Conservation (phyloP, 2,113 vertebrate genomes). For the Megaceryle maxima region DNA sequence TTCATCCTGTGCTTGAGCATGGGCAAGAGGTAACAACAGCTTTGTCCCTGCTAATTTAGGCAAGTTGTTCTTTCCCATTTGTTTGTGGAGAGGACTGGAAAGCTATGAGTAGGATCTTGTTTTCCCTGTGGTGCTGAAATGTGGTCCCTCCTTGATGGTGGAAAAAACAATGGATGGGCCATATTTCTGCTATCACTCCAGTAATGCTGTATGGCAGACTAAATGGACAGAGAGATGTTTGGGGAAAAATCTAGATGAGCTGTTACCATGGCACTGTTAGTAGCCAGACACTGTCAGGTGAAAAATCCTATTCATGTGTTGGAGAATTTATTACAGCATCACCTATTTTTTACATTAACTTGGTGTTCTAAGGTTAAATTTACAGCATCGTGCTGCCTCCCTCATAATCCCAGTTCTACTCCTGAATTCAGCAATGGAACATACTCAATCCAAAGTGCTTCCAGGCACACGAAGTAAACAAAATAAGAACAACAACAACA, state of each 20-base stretch:
- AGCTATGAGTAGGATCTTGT: not conserved
- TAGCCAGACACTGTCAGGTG: not conserved
- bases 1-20: not conserved
- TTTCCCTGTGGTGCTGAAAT: not conserved
- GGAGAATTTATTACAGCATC: not conserved
- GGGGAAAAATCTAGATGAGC: not conserved
- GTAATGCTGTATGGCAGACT: not conserved
- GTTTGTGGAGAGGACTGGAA: not conserved
- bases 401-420: not conserved
- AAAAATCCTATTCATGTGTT: not conserved
- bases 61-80: not conserved
- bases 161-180: not conserved
- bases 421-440: not conserved
- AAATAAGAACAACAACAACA: not conserved
- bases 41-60: not conserved
- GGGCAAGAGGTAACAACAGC: not conserved
- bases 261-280: not conserved
- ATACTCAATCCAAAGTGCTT: not conserved
- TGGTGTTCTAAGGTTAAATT: not conserved
- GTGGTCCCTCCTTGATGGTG: not conserved
- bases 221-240: not conserved
- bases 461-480: not conserved
- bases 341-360: not conserved
- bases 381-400: not conserved
- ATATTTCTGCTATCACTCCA: not conserved